phyloP scores from a whole-genome alignment of 1,140 invertebrate species.

The Halyomorpha halys region DNA sequence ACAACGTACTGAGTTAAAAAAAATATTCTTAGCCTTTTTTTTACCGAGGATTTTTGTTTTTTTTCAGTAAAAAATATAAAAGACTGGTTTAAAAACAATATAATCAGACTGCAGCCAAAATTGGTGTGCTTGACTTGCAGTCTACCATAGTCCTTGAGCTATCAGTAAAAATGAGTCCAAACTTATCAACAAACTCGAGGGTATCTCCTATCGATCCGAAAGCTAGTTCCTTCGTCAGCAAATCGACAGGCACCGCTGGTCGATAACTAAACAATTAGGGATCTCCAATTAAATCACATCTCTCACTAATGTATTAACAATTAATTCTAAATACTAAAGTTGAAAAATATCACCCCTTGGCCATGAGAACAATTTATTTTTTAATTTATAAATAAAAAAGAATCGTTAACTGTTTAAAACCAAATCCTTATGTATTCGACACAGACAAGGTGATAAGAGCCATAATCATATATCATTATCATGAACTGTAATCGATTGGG shows the following conservation, averaged over 20 bases:
- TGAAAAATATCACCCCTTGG: conserved; percentile 11
- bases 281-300: conserved; percentile 13
- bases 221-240: conserved; percentile 73
- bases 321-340: conserved; percentile 18
- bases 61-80: too few relatives aligned
- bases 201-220: conserved; percentile 72
- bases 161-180: conserved; percentile 64
- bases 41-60: too few relatives aligned
- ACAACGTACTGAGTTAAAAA: too few relatives aligned
- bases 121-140: conserved; percentile 69
- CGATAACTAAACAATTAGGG: conserved; percentile 74
- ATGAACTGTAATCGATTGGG: too few relatives aligned
- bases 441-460: too few relatives aligned
- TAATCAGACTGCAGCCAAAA: conserved; percentile 30
- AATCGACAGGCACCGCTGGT: conserved; percentile 74
- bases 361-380: neutral
- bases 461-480: too few relatives aligned
- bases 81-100: too few relatives aligned
- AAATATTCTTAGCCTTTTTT: too few relatives aligned
- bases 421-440: neutral
- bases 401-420: neutral
- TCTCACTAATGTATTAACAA: conserved; percentile 36
- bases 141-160: conserved; percentile 60
- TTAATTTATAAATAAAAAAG: neutral
- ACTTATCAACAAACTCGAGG: conserved; percentile 74